Base-by-base conservation (phyloP, 2,113 vertebrate species). In the Passerina amoena region DNA sequence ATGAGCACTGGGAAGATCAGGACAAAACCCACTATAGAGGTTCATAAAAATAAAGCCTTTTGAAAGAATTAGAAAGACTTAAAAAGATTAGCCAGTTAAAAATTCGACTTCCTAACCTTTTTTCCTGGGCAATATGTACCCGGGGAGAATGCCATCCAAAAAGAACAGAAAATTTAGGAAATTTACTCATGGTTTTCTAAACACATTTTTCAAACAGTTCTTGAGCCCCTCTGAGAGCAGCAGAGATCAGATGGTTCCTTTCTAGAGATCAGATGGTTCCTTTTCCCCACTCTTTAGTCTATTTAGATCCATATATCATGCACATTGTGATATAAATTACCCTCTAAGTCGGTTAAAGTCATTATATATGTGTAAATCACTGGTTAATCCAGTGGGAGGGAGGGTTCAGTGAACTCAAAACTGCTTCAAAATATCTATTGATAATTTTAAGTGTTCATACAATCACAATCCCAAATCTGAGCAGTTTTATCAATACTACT, bases 361-460 rank as follows among this genome's bases (percentile, higher is more conserved):
- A 86, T 87, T 96, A 88, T 85, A 65, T 61, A 86, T 66, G 45
- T 78, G 35, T 90, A 91, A 96, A 90, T 95, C 91, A 88, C 38
- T 59, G 64, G 45, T 80, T 73, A 79, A 91, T 88, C 71, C 69
- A 91, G 37, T 38, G 50, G 87, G 45, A 88, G 37, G 65, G 63
- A 80, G 54, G 70, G 63, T 38, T 88, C 33, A 54, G 19, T 90
- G 47, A 90, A 96, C 38, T 69, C 50, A 48, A 71, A 87, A 82
- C 69, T 61, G 19, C n/a, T 88, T 73, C 47, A 11, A 86, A 96
- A 81, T 54, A 45, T 79, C 72, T 48, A 78, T 23, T 71, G 86
- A 48, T 53, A 27, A 72, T 82, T 94, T 7, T 5, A 64, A 87
- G 37, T 42, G 20, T 22, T 85, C 2, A 14, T 60, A 56, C 38